Base-by-base conservation (phyloP, 2,888 invertebrate genomes). In the Gasteruption jaculator region DNA sequence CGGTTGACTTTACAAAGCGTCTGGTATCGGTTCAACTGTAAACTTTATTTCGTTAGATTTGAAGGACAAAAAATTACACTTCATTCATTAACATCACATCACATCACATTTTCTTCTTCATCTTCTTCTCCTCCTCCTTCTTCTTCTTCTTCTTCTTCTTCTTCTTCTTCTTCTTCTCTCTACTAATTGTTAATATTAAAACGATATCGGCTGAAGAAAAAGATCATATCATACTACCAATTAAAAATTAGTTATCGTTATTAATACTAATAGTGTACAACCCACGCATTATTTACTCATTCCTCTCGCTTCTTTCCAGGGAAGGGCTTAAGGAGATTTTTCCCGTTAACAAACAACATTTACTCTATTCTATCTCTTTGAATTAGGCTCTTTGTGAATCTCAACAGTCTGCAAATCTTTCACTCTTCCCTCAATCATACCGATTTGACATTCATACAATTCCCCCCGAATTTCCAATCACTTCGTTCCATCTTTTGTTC, bases 231-330 rank as follows among this genome's bases (percentile, higher is more conserved):
- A 52, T 60, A 58, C 59, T 67, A 65, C 57, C 52, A 64, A 63
- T 66, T 66, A 68, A 65, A 65, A 69, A 62, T 67, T 66, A 65
- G 56, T 63, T 67, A 66, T 58, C 64, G 63, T 65, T 68, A 66
- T 63, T 67, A 66, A 65, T 69, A 68, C 65, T 68, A 68, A 65
- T 68, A 68, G 67, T 68, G 58, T 67, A 69, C 69, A 69, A 68
- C 62, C n/a, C 67, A 68, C 67, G 63, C 61, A 60, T 58, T 54
- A 54, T 56, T 58, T n/a, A n/a, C n/a, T n/a, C n/a, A n/a, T n/a
- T n/a, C n/a, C n/a, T n/a, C n/a, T n/a, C n/a, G n/a, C 46, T 45
- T 45, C 21, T 38, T 43, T 54, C 56, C 50, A 42, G 58, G 54
- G 53, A 57, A 60, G 54, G 56, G n/a, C n/a, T n/a, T n/a, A n/a